Evolutionary conservation across 2,113 vertebrate species (phyloP).

Genomic region (Grantiella picta): DNA sequence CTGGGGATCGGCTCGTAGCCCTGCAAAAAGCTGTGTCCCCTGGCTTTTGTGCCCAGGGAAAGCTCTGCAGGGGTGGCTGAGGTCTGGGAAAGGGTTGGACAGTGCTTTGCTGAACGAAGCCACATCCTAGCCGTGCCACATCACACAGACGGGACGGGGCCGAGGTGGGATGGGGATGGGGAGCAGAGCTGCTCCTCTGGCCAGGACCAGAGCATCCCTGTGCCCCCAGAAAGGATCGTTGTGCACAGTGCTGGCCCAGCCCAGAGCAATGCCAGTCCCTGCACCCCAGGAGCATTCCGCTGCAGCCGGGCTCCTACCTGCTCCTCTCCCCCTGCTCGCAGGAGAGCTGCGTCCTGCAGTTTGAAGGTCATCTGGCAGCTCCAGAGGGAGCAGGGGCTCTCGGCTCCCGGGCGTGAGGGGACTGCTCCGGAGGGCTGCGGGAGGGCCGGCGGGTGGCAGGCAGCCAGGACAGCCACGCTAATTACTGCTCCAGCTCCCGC

Average conservation of each 20-base stretch:
- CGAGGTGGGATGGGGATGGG: not conserved
- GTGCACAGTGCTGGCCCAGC: not conserved
- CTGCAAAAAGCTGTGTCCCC: not conserved
- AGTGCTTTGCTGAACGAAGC: not conserved
- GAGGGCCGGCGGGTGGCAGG: not conserved
- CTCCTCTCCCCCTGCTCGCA: not conserved
- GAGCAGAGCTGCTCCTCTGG: not conserved
- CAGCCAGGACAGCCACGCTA: not conserved
- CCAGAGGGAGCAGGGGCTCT: not conserved
- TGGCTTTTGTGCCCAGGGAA: not conserved
- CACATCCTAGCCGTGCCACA: rapidly evolving
- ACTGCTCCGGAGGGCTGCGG: not conserved
- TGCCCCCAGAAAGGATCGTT: not conserved
- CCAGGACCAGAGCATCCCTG: not conserved
- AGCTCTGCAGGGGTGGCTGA: not conserved
- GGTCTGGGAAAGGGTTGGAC: not conserved
- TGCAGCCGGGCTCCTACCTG: not conserved
- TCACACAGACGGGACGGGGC: rapidly evolving
- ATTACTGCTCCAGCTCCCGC: not conserved
- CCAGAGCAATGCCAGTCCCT: rapidly evolving
- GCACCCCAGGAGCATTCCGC: not conserved
- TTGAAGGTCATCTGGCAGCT: conserved; percentile 17
- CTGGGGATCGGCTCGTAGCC: not conserved
- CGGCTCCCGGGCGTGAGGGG: not conserved
- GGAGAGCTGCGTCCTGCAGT: not conserved